These are phyloP conservation scores for Andrena bucephala DNA, from an alignment of 2,888 invertebrate species.

Conservation along the genomic window DNA sequence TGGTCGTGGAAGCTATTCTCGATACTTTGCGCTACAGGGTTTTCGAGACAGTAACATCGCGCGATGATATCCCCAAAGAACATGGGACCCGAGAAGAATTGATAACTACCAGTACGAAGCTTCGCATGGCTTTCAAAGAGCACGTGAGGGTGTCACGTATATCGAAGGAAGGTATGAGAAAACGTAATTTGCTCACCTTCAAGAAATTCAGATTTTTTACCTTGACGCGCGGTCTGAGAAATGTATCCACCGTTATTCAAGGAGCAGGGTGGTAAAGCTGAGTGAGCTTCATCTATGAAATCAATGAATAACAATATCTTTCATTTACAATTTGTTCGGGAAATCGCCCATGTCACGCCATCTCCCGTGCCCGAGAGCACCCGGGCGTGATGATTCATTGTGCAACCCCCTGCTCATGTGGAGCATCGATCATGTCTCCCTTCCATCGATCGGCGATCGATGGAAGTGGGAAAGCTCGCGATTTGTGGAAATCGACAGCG, in stretches of 20 bases:
- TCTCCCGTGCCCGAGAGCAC: too few relatives aligned
- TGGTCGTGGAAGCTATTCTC: constrained; percentile 70
- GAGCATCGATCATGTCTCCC: too few relatives aligned
- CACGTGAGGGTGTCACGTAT: constrained; percentile 65
- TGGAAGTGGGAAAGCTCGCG: too few relatives aligned
- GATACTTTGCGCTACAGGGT: constrained; percentile 71
- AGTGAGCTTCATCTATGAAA: not conserved
- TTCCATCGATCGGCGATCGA: too few relatives aligned
- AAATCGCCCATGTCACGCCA: too few relatives aligned
- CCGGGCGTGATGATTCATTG: too few relatives aligned
- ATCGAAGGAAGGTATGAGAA: constrained; percentile 57
- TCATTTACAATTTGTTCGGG: too few relatives aligned
- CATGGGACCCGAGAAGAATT: constrained; percentile 66
- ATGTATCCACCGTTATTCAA: not conserved
- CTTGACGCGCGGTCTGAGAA: not conserved
- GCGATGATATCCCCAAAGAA: constrained; percentile 69
- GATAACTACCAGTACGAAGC: constrained; percentile 60
- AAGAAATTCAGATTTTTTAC: not conserved
- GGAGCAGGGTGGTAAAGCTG: not conserved
- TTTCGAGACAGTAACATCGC: constrained; percentile 67
- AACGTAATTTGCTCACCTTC: not conserved
- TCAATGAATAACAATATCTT: not conserved
- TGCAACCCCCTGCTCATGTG: too few relatives aligned
- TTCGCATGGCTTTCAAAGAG: constrained; percentile 70
- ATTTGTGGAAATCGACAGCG: too few relatives aligned